Percentiles rank a stretch among this genome's conserved stretches.
Evolutionary conservation across 1,140 invertebrate genomes (phyloP).

Genomic region (Sinonovacula constricta): DNA sequence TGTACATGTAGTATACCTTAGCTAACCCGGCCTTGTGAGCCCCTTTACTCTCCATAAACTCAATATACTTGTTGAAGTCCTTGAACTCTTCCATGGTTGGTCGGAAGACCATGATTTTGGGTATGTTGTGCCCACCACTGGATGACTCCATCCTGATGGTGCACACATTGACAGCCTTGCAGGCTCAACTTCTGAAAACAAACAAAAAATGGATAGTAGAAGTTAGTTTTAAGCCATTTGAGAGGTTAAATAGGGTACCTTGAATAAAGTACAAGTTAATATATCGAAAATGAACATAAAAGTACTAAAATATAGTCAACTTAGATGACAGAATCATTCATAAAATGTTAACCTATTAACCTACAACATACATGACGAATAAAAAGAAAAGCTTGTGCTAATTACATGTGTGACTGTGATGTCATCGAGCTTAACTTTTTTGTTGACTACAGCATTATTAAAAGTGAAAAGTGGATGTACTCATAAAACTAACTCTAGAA

Average conservation of each 20-base stretch:
- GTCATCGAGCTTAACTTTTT: no score
- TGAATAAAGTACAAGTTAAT: neutral
- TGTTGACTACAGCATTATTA: no score
- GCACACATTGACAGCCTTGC: conserved; percentile 73
- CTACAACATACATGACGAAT: no score
- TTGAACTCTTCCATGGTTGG: conserved; percentile 98
- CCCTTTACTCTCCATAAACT: conserved; percentile 94
- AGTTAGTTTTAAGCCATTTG: neutral
- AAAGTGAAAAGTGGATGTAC: no score
- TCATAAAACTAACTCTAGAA: no score
- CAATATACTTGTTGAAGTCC: conserved; percentile 93
- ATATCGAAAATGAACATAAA: neutral
- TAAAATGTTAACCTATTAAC: no score
- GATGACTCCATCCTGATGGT: conserved; percentile 75
- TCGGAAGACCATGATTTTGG: conserved; percentile 93
- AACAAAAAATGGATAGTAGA: neutral
- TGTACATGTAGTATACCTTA: conserved; percentile 89
- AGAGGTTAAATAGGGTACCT: neutral
- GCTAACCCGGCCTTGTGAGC: conserved; percentile 96
- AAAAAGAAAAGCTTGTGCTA: no score
- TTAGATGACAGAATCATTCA: neutral
- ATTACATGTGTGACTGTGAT: no score
- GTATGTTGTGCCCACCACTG: conserved; percentile 72
- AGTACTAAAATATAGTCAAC: neutral
- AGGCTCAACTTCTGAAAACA: conserved; percentile 27